Conservation (phyloP, 2,888 invertebrate genomes). For the Stenoptilia bipunctidactyla region DNA sequence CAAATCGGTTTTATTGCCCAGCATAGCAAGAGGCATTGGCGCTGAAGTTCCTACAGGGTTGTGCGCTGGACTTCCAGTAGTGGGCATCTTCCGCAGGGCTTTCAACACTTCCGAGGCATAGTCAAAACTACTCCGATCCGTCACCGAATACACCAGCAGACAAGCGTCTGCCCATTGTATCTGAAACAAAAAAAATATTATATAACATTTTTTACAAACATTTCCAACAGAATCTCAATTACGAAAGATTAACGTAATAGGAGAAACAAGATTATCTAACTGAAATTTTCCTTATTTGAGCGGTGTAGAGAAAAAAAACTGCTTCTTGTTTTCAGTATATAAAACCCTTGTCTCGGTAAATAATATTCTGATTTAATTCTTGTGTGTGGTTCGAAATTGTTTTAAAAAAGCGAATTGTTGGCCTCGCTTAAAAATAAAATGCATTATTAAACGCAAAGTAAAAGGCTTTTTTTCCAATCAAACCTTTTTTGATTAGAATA, state of each 20-base stretch:
- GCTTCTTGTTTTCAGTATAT: too few species aligned
- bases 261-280: too few species aligned
- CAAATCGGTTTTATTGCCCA: constrained; percentile 86
- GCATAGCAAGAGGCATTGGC: constrained; percentile 73
- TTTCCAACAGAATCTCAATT: constrained; percentile 1
- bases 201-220: constrained; percentile 4
- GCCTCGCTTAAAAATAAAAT: too few species aligned
- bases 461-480: too few species aligned
- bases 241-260: neutral
- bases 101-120: constrained; percentile 76
- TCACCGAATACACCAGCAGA: constrained; percentile 82
- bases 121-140: constrained; percentile 77
- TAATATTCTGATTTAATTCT: too few species aligned
- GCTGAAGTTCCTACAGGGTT: constrained; percentile 63
- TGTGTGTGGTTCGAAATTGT: too few species aligned
- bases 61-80: constrained; percentile 70
- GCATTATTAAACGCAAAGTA: too few species aligned
- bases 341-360: too few species aligned
- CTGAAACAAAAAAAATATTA: constrained; percentile 37
- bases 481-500: too few species aligned
- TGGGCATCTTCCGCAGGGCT: constrained; percentile 69
- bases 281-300: too few species aligned
- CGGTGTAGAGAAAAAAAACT: too few species aligned
- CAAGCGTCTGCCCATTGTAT: constrained; percentile 86
- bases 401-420: too few species aligned